Evolutionary conservation across 2,797 vertebrate genomes (phyloP).

Genomic region (Eidolon dupreanum): DNA sequence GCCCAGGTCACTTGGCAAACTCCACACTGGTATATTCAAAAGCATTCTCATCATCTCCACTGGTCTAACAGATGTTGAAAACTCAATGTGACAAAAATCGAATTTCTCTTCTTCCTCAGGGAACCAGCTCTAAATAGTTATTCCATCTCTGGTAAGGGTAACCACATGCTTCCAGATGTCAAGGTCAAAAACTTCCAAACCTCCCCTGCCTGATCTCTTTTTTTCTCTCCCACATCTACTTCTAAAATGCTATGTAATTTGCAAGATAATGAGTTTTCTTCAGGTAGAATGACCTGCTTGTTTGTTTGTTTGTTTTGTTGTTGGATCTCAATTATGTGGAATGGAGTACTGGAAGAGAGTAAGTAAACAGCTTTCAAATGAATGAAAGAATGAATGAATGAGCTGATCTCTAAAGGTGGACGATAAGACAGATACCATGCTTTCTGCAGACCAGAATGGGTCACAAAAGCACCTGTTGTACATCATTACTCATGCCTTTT

Average conservation of each 20-base stretch:
- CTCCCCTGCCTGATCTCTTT: neutral
- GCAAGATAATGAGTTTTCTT: neutral
- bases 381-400: neutral
- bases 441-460: neutral
- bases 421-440: neutral
- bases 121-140: neutral
- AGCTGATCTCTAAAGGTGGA: neutral
- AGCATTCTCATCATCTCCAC: neutral
- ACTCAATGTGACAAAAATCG: neutral
- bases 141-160: neutral
- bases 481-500: neutral
- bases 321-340: neutral
- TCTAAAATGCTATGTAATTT: slow-evolving; percentile 4
- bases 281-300: neutral
- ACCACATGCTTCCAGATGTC: neutral
- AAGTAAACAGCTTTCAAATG: neutral
- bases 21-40: neutral
- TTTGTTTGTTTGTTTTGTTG: neutral
- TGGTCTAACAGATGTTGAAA: neutral
- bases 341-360: neutral
- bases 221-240: neutral
- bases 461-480: neutral
- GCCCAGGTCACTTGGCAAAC: neutral
- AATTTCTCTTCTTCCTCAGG: neutral
- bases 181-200: neutral